These are phyloP conservation scores for Aptenodytes forsteri DNA, from an alignment of 2,113 vertebrate genomes.

Conservation along the genomic window DNA sequence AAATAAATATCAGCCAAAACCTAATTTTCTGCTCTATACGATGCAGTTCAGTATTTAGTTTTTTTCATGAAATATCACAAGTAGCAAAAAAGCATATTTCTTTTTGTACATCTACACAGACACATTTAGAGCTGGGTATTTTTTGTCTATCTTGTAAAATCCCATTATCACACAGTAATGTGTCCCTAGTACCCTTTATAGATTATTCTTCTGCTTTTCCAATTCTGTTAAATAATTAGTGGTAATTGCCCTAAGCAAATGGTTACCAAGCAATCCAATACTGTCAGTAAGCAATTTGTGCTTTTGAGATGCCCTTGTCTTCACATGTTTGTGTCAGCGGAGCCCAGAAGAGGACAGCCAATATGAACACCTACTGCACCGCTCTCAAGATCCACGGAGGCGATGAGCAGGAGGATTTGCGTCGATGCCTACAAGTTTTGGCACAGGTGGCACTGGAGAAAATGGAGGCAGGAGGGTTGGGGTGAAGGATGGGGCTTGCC, in stretches of 20 bases:
- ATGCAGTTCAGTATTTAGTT: neutral
- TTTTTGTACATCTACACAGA: neutral
- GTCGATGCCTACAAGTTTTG: neutral
- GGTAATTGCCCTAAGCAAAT: conserved; percentile 50
- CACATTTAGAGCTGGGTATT: neutral
- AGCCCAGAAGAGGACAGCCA: neutral
- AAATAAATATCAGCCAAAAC: conserved; percentile 12
- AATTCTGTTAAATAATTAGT: conserved; percentile 57
- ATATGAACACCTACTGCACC: accelerated
- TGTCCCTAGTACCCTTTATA: conserved; percentile 7
- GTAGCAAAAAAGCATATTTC: neutral
- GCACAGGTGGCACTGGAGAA: neutral
- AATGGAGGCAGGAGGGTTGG: neutral
- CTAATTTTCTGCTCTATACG: neutral
- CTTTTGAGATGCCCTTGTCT: conserved; percentile 9
- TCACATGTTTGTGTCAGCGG: neutral
- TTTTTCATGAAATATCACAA: neutral
- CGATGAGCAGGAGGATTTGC: neutral
- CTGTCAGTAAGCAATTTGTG: neutral
- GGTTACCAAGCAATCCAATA: conserved; percentile 17
- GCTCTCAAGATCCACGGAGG: accelerated
- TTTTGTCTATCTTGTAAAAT: neutral
- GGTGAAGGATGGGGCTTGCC: neutral
- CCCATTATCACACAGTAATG: neutral
- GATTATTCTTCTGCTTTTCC: conserved; percentile 33